These are phyloP conservation scores for Microctonus aethiopoides DNA, from an alignment of 2,888 invertebrate genomes.

Conservation along the genomic window DNA sequence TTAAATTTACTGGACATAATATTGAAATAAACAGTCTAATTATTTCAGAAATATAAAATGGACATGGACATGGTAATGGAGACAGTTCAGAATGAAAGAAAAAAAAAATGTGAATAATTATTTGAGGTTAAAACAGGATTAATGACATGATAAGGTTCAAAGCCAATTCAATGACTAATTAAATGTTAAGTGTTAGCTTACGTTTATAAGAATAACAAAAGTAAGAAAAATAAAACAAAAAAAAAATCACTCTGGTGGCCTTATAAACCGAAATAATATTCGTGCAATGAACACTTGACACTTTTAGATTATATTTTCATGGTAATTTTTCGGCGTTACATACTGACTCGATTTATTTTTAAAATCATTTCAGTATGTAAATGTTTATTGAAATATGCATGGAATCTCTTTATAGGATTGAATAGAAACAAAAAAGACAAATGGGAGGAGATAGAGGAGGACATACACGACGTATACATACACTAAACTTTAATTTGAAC, in stretches of 20 bases:
- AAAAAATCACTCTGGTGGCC: constrained; percentile 65
- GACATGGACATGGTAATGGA: constrained; percentile 39
- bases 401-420: background rate
- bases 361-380: constrained; percentile 2
- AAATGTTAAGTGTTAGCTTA: constrained; percentile 58
- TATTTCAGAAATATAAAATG: constrained; percentile 23
- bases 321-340: constrained; percentile 29
- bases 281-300: constrained; percentile 53
- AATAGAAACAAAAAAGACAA: background rate
- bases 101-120: constrained; percentile 32
- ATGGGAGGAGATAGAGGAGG: no score
- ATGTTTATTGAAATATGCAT: constrained; percentile 3
- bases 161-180: constrained; percentile 45
- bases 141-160: constrained; percentile 31
- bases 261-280: constrained; percentile 63
- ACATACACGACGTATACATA: background rate
- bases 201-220: constrained; percentile 50
- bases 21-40: constrained; percentile 19
- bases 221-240: constrained; percentile 40
- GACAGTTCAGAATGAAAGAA: constrained; percentile 38
- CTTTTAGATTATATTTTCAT: constrained; percentile 50
- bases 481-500: background rate
- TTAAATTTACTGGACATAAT: constrained; percentile 37
- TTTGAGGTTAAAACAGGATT: background rate
- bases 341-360: constrained; percentile 12